Conservation (phyloP, 1,140 invertebrate genomes). For the Kradibia gibbosae region DNA sequence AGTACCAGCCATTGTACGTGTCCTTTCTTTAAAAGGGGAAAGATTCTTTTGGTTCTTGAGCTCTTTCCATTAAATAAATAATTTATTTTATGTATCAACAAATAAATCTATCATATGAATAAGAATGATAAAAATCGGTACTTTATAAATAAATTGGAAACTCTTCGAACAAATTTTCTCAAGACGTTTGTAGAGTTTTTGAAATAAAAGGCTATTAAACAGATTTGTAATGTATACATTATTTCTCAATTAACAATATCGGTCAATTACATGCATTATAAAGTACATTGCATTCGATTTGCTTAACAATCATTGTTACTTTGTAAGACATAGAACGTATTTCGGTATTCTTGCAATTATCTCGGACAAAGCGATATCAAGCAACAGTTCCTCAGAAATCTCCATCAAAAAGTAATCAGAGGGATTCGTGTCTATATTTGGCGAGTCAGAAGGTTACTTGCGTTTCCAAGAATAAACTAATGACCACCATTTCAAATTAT, state of each 20-base stretch:
- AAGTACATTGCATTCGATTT: background rate
- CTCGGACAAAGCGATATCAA: background rate
- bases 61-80: background rate
- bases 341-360: background rate
- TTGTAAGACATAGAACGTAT: background rate
- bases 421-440: background rate
- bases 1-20: no score
- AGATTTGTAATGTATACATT: background rate
- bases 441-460: background rate
- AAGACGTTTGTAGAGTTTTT: no score
- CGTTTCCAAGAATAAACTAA: background rate
- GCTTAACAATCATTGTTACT: background rate
- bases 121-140: no score
- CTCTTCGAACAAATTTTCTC: no score
- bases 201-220: background rate
- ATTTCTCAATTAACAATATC: background rate
- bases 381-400: background rate
- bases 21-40: background rate
- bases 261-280: background rate
- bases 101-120: no score
- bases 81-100: no score
- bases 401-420: conserved; percentile 11
- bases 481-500: background rate
- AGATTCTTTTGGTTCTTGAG: background rate
- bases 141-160: no score